A percentile compares a stretch with the other conserved stretches of the same genome.
Evolutionary conservation across 2,888 invertebrate species (phyloP).

Genomic region (Euplexia lucipara): DNA sequence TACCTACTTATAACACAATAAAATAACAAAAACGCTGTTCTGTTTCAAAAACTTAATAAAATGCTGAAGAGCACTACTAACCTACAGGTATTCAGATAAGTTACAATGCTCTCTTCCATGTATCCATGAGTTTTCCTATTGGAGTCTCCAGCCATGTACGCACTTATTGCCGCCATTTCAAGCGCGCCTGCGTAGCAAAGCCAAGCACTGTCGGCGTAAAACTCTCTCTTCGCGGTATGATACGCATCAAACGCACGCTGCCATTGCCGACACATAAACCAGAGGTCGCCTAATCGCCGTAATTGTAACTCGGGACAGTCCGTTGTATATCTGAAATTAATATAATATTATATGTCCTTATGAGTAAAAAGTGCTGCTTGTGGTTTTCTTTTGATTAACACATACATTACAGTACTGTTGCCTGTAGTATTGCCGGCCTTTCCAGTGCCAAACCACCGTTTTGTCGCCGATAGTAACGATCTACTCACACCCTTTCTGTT

Average conservation of each 20-base stretch:
- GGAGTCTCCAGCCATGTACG: constrained; percentile 96
- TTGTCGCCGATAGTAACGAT: constrained; percentile 98
- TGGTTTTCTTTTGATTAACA: constrained; percentile 57
- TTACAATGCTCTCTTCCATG: constrained; percentile 98
- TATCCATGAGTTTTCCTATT: constrained; percentile 96
- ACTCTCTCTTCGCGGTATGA: constrained; percentile 99
- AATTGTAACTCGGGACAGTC: constrained; percentile 98
- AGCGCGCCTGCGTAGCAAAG: constrained; percentile 98
- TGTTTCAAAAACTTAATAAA: not conserved
- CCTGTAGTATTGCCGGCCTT: constrained; percentile 95
- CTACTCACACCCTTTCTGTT: constrained; percentile 98
- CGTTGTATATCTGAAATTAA: constrained; percentile 93
- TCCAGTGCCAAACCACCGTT: constrained; percentile 98
- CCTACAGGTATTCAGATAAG: constrained; percentile 98
- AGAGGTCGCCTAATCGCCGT: constrained; percentile 97
- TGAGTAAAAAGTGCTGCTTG: not conserved
- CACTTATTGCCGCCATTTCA: constrained; percentile 98
- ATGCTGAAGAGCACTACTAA: constrained; percentile 69
- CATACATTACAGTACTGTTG: constrained; percentile 96
- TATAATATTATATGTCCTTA: not conserved
- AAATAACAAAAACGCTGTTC: too few species aligned
- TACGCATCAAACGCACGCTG: constrained; percentile 97
- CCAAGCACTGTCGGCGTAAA: constrained; percentile 99
- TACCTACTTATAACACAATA: too few species aligned
- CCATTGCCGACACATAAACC: constrained; percentile 99